A percentile compares a stretch with the other conserved stretches of the same genome.
phyloP scores from a whole-genome alignment of 2,113 vertebrate species.

The Alosa alosa region DNA sequence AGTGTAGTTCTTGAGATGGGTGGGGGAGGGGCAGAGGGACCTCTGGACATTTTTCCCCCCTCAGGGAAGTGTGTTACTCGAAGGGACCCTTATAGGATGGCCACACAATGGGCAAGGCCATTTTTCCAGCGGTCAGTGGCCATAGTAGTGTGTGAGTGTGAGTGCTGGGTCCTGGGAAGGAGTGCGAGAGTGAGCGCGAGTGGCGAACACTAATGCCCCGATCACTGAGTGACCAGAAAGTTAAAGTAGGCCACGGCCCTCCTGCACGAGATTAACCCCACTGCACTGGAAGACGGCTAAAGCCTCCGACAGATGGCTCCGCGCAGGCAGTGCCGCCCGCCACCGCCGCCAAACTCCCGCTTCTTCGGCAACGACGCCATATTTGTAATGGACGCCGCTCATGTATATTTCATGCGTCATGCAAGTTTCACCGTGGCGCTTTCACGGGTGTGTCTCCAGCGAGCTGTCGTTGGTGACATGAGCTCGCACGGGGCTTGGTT shows the following conservation, averaged over 20 bases:
- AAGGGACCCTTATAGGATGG: neutral
- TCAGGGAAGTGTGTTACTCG: too few species aligned
- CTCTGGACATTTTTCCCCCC: too few species aligned
- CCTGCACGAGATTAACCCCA: conserved; percentile 64
- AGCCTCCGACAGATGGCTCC: conserved; percentile 69
- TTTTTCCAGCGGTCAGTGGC: neutral
- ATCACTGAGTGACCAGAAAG: conserved; percentile 58
- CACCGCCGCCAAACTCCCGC: neutral
- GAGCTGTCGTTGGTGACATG: neutral
- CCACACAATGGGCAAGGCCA: too few species aligned
- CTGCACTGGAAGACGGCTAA: conserved; percentile 65
- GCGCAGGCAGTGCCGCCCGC: conserved; percentile 33
- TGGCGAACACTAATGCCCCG: neutral
- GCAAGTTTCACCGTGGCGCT: neutral
- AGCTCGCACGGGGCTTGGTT: neutral
- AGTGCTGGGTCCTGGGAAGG: neutral
- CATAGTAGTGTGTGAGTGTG: neutral
- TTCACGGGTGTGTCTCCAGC: neutral
- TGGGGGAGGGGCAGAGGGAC: neutral
- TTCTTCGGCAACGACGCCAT: neutral
- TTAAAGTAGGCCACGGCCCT: conserved; percentile 71
- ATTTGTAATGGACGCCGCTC: neutral
- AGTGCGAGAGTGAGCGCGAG: neutral
- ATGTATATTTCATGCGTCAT: neutral
- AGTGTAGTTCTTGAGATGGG: neutral